These are phyloP conservation scores for Clivina fossor DNA, from an alignment of 2,888 invertebrate genomes.

Conservation along the genomic window DNA sequence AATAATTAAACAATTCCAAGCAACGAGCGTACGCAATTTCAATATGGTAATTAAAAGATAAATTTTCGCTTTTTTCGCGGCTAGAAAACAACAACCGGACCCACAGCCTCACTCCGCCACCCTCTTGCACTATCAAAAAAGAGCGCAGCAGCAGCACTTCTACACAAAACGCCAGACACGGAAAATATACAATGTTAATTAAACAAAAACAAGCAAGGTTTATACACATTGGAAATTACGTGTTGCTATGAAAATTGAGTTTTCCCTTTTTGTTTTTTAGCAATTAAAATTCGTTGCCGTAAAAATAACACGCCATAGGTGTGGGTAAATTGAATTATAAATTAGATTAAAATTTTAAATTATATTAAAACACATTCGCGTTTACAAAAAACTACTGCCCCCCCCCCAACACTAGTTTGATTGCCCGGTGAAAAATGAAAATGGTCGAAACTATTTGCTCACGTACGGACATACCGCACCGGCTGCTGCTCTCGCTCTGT, in stretches of 20 bases:
- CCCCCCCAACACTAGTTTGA: neutral
- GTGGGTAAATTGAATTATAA: constrained; percentile 33
- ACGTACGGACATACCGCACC: constrained; percentile 13
- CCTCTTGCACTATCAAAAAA: constrained; percentile 26
- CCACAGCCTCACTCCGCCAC: constrained; percentile 8
- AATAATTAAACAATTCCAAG: constrained; percentile 35
- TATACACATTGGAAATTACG: constrained; percentile 35
- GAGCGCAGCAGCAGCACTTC: constrained; percentile 14
- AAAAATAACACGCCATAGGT: constrained; percentile 31
- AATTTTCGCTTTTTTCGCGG: constrained; percentile 30
- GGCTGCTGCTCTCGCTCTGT: neutral
- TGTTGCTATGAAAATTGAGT: constrained; percentile 32
- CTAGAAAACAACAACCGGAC: neutral
- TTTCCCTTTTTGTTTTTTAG: constrained; percentile 33
- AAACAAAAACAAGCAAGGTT: constrained; percentile 33
- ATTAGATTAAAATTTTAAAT: constrained; percentile 34
- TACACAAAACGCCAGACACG: constrained; percentile 30
- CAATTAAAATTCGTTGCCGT: constrained; percentile 33
- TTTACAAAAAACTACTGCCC: constrained; percentile 19
- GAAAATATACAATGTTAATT: constrained; percentile 34
- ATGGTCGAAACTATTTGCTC: constrained; percentile 29
- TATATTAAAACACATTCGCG: constrained; percentile 33
- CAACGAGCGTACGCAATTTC: constrained; percentile 34
- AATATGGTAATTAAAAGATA: constrained; percentile 35
- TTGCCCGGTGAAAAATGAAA: constrained; percentile 27